phyloP scores from a whole-genome alignment of 2,888 invertebrate species.

The Griposia aprilina region DNA sequence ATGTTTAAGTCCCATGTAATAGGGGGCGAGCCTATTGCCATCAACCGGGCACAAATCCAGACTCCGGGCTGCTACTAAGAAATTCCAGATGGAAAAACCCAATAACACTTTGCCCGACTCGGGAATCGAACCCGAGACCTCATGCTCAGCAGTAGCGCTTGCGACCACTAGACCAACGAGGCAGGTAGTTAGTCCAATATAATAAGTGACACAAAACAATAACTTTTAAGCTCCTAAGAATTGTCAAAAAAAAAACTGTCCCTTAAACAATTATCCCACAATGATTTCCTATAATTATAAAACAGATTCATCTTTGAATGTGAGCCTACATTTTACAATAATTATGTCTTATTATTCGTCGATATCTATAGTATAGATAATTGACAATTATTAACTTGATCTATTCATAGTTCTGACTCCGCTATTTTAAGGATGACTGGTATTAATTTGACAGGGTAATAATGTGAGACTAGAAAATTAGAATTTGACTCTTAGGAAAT shows the following conservation, averaged over 20 bases:
- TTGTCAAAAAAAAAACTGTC: neutral
- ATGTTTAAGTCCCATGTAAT: no score
- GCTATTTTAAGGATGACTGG: constrained; percentile 56
- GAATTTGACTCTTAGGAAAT: constrained; percentile 15
- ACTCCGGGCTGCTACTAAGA: no score
- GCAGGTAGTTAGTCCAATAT: no score
- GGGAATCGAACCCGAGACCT: no score
- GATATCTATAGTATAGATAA: constrained; percentile 48
- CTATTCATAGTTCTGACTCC: constrained; percentile 58
- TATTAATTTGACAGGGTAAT: constrained; percentile 34
- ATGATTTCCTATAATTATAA: constrained; percentile 54
- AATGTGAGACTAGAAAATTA: constrained; percentile 34
- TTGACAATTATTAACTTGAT: constrained; percentile 61
- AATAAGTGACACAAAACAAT: neutral
- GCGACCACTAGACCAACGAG: no score
- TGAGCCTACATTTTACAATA: constrained; percentile 49
- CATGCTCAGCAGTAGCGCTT: no score
- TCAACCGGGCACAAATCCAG: no score
- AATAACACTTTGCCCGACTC: no score
- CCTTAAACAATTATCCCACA: constrained; percentile 51
- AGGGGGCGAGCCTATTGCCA: no score
- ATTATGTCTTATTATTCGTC: constrained; percentile 57
- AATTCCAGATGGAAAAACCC: no score
- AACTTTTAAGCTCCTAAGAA: neutral
- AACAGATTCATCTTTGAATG: constrained; percentile 37